Conservation (phyloP, 37 sponge, comb jelly and placozoan species). For the Eunapius fragilis region DNA sequence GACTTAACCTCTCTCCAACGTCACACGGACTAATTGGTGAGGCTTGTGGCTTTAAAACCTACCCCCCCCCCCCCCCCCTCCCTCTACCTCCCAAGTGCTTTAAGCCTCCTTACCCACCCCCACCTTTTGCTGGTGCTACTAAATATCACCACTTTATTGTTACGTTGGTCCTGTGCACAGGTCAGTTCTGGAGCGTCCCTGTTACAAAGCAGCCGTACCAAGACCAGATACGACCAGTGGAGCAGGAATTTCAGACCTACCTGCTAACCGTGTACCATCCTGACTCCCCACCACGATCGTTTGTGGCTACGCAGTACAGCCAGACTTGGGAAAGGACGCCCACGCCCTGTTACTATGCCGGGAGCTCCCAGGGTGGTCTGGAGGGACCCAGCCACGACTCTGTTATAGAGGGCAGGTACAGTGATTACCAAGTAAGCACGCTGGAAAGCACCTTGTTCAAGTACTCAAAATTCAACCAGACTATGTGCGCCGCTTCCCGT, state of each 20-base stretch:
- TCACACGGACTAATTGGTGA: slow-evolving; percentile 66
- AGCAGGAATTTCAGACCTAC: background rate
- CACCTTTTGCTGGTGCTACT: too few species aligned
- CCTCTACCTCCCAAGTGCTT: too few species aligned
- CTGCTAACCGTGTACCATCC: background rate
- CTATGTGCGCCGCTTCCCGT: background rate
- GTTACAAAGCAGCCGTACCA: background rate
- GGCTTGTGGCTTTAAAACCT: background rate
- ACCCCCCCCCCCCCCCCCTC: background rate
- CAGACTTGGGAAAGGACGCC: slow-evolving; percentile 24
- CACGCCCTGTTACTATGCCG: slow-evolving; percentile 36
- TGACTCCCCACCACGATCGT: background rate
- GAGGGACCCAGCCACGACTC: slow-evolving; percentile 7
- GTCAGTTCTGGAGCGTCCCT: slow-evolving; percentile 74
- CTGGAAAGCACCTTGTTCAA: slow-evolving; percentile 18
- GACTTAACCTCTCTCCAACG: slow-evolving; percentile 32
- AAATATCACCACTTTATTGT: too few species aligned
- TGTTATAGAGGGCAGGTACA: slow-evolving; percentile 56
- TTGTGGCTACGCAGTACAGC: background rate
- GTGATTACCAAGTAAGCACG: slow-evolving; percentile 12
- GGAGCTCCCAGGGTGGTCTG: slow-evolving; percentile 54
- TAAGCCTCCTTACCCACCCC: too few species aligned
- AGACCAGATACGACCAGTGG: background rate
- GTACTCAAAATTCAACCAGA: slow-evolving; percentile 25
- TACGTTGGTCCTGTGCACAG: too few species aligned